Evolutionary conservation across 2,888 invertebrate genomes (phyloP).

Genomic region (Sacculina carcini): DNA sequence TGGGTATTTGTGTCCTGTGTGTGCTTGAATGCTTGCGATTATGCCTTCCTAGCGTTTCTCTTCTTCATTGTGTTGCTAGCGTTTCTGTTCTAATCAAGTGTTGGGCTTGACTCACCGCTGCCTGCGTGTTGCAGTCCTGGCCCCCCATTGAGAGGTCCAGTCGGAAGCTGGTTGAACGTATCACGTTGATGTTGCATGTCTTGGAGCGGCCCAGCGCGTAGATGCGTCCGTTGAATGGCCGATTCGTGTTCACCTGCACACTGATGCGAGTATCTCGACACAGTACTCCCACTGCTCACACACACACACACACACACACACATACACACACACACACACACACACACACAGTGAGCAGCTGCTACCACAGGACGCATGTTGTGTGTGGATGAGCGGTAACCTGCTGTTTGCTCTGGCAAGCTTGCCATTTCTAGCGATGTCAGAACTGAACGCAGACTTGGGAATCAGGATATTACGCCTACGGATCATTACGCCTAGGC

Average conservation of each 20-base stretch:
- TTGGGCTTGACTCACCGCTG: slow-evolving; percentile 67
- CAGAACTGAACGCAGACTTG: no score
- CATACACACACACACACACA: background rate
- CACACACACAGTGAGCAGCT: no score
- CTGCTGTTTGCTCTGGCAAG: no score
- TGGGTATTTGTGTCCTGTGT: no score
- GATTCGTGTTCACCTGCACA: slow-evolving; percentile 71
- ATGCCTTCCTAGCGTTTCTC: no score
- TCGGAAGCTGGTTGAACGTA: slow-evolving; percentile 71
- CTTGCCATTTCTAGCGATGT: no score
- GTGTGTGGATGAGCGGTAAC: no score
- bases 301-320: no score
- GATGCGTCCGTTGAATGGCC: slow-evolving; percentile 78
- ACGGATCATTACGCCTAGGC: no score
- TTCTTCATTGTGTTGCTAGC: no score
- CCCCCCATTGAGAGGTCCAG: slow-evolving; percentile 77
- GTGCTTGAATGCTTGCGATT: background rate
- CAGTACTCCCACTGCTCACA: slow-evolving; percentile 55
- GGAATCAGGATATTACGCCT: no score
- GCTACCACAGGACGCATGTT: no score
- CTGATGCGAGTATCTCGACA: slow-evolving; percentile 84
- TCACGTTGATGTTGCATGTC: slow-evolving; percentile 79
- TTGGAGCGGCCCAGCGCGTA: slow-evolving; percentile 72
- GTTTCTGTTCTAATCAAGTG: background rate
- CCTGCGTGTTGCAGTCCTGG: slow-evolving; percentile 84